Evolutionary conservation across 1,140 invertebrate genomes (phyloP), one percentile per base, ranked within the genome.

Genomic region (Drosophila kohkoa): DNA sequence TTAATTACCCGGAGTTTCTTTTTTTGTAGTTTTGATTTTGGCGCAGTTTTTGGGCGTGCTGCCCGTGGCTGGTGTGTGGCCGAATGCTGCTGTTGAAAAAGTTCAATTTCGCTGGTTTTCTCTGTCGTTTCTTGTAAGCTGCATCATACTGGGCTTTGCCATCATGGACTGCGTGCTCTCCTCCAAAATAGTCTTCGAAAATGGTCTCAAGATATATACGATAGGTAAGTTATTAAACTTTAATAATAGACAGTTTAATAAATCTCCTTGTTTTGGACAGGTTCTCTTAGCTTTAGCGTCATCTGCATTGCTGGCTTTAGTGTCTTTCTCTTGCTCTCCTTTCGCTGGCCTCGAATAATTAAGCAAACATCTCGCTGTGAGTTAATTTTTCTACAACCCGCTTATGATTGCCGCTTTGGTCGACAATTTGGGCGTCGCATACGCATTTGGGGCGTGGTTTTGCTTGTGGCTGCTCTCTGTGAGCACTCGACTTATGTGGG

Each of bases 251-350:
- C n/a, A n/a, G n/a, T n/a, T 49, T 13, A 45, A 41, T 20, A 43
- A 6, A 3, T 6, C 46, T 28, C 8, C 2, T 46, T 30, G 0
- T 5, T 3, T 2, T 57, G 11, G 62, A 7, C 48, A 92, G 90
- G 86, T 5, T 79, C 90, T 5, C 82, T 92, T 0, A 92, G 82
- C 55, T 92, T 92, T 32, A 90, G 90, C 68, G 81, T 90, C 1
- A 91, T 89, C 13, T 91, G 89, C 62, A 80, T 90, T 16, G 77
- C 73, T 11, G 77, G 83, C 15, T 78, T 91, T 16, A 75, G 72
- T 25, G 71, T 81, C 0, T 91, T 92, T 52, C 38, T 92, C 4
- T 70, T 68, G 1, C 57, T 92, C 0, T 80, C 90, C 15, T 66
- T 62, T 1, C 77, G 82, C 5, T 92, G 90, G 90, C 73, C 90